phyloP scores from a whole-genome alignment of 2,113 vertebrate genomes.

The Cavia porcellus region DNA sequence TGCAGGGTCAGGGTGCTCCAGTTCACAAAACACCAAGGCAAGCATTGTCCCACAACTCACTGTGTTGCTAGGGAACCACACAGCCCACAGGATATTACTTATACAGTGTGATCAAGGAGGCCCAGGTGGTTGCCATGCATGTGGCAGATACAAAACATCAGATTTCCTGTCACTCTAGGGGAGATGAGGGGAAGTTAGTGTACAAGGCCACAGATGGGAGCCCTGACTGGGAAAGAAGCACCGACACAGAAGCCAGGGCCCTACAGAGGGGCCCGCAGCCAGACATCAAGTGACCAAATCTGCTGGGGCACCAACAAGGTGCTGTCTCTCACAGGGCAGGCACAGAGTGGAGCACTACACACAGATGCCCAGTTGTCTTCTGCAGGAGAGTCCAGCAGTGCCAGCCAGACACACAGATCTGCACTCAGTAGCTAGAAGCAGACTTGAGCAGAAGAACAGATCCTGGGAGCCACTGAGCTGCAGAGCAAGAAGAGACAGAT shows the following conservation, averaged over 20 bases:
- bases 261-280: fast-evolving
- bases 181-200: not conserved
- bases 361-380: not conserved
- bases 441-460: not conserved
- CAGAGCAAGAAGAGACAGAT: not conserved
- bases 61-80: not conserved
- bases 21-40: not conserved
- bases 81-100: constrained; percentile 54
- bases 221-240: not conserved
- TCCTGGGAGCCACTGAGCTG: not conserved
- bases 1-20: not conserved
- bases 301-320: not conserved
- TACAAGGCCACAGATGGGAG: not conserved
- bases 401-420: not conserved
- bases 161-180: not conserved
- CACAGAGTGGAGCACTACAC: not conserved
- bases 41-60: constrained; percentile 31
- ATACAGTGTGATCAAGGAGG: not conserved
- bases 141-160: not conserved
- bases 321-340: fast-evolving
- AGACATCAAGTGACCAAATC: not conserved
- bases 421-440: not conserved
- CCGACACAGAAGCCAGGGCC: not conserved
- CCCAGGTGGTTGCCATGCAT: not conserved
- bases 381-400: fast-evolving